Evolutionary conservation across 1,140 invertebrate species (phyloP), one percentile per base, ranked within the genome.

Genomic region (Sesamia nonagrioides): DNA sequence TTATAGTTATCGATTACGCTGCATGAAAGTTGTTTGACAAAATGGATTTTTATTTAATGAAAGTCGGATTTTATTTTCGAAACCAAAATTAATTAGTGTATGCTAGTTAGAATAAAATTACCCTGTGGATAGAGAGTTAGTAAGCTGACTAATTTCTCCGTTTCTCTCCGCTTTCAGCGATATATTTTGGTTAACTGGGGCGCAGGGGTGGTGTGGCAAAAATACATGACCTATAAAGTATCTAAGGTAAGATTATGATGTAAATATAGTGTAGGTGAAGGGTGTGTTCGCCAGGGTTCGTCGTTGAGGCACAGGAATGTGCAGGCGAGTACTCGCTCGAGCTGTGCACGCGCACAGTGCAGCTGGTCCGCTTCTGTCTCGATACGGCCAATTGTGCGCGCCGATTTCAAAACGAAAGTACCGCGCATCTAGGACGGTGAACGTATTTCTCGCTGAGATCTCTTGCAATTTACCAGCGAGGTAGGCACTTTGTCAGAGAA

Each of bases 351-450:
- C 79, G 63, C 63, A 48, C 80, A 77, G 77, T 83, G 87, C 85
- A 88, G 84, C 86, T 88, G 83, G 86, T 86, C 86, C 82, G 91
- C 87, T 84, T 87, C 85, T 90, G 86, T 89, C 92, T 92, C 91
- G 90, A 90, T 89, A 93, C 91, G 88, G 92, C 88, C 93, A 92
- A 94, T 94, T 93, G 93, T 94, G 87, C 88, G 92, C 89, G 90
- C 89, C 90, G 93, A 94, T 94, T 94, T 95, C 93, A 92, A 94
- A 95, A 95, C 92, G 92, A 94, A 94, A 94, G 93, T 94, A 92
- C 90, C 89, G 90, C 91, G 90, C 93, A 93, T 94, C 93, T 93
- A 92, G 91, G 93, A 92, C 90, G 91, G 92, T 93, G 93, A 94
- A 92, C 93, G 93, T 94, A 93, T 91, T 92, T 92, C 90, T 91